Evolutionary conservation across 2,113 vertebrate species (phyloP), one percentile per base, ranked within the genome.

Genomic region (Vulpes lagopus): DNA sequence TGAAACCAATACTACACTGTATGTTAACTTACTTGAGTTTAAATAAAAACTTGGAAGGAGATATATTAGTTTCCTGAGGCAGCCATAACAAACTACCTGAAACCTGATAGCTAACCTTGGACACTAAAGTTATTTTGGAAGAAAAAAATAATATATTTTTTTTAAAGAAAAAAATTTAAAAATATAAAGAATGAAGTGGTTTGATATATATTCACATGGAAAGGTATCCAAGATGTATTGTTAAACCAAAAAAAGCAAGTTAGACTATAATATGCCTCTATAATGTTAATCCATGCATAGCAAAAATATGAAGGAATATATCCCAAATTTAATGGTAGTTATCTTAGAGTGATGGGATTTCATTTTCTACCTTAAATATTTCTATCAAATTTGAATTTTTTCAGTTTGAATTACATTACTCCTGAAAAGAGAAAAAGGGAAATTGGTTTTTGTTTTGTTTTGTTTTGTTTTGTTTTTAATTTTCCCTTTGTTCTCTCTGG

Each of bases 311-410:
- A 95, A 93, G 71, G 15, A 64, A 91, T 60, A 69, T 49, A 91
- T 12, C 91, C 49, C 35, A 65, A 69, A 87, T 91, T 88, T 80
- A 78, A 86, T 64, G 38, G 85, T 57, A 80, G n/a, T 73, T 92
- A 64, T 69, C n/a, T 74, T 62, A 91, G 30, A 59, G 53, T 59
- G 23, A 86, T 55, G 32, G 30, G 10, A 78, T 59, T 76, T 92
- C 87, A 64, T 89, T 92, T 92, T 85, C 65, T 89, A 17, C 22
- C 10, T 74, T 95, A 88, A 88, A 80, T 87, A 88, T 60, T 95
- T 80, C 25, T 86, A 82, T 87, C 60, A 65, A 65, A 2, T 62
- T 81, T 86, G 30, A 95, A 81, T 17, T 86, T 78, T 95, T 71
- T 96, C 73, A 81, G 4, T 60, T 57, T 85, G 11, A 94, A 62